Evolutionary conservation across 1,140 invertebrate genomes (phyloP), one percentile per base, ranked within the genome.

Genomic region (Harlomillsia oculata): DNA sequence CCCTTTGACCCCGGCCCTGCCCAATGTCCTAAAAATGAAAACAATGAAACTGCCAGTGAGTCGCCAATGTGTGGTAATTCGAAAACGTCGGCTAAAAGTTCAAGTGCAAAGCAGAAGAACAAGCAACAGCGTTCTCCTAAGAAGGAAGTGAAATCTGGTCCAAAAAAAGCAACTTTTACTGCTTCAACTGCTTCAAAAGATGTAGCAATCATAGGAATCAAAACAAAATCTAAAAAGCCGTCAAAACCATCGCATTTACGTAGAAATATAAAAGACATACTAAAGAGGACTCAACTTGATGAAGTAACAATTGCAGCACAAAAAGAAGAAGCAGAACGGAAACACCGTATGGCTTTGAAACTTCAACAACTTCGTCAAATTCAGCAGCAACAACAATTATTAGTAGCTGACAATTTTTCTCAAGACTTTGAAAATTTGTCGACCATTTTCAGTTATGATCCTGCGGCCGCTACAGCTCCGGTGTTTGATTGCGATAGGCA

Each of bases 281-380:
- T 94, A 79, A 84, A 87, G 67, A 89, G 94, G 66, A 86, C 85
- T 49, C 87, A 95, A 67, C 71, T 97, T 41, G 92, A 96, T 69
- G 85, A 88, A 62, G 85, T 48, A 23, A 96, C 92, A 5, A 69
- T 94, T n/a, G 82, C 82, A 21, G 93, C 93, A 2, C 91, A 96
- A 70, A 76, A 87, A 29, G 89, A 93, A 69, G 93, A 97, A 73
- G 83, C 85, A 64, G 91, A 95, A 69, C 77, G 93, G 39, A 70
- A 73, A 53, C 67, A 69, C 45, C 66, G 77, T 16, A 60, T 66
- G 41, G 36, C 40, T 16, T 21, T 36, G 25, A 63, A 64, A 69
- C 73, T 89, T 44, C 77, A 82, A 25, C 85, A 87, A 68, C 85
- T 48, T 14, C 30, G 45, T 14, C 28, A 87, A 66, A 85, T 88